Evolutionary conservation across 2,888 invertebrate genomes (phyloP), one percentile per base, ranked within the genome.

Genomic region (Perdita meconis): DNA sequence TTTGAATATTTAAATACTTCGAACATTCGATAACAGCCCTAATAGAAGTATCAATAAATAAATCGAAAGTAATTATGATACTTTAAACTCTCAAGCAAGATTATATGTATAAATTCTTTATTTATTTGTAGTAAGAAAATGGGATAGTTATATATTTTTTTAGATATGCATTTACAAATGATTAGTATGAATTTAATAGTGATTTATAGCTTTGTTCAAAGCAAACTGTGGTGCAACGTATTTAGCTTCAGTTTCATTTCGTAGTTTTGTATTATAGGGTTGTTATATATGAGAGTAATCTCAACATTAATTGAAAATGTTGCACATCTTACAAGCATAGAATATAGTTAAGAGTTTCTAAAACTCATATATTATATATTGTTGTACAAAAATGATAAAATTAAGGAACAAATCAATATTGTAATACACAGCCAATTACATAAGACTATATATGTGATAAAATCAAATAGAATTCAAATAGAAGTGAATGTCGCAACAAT

Each of bases 151-250:
- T 2, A 12, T 10, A 47, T 40, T n/a, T 47, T 0, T 60, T 55
- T 34, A 53, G 60, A 36, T 22, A 75, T 50, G n/a, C 19, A 65
- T 65, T 55, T 47, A 47, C 13, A 53, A 64, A 59, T 47, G 12
- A 16, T 30, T 6, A 24, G 30, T 3, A n/a, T 19, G 13, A 55
- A n/a, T 19, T 8, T 2, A 30, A 50, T 12, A 10, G 26, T 34
- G n/a, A 0, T 13, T 13, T 22, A 1, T 8, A 63, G 2, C 19
- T 19, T 47, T 47, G 16, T 47, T 47, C 22, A 10, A 10, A 19
- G 22, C 44, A 16, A 16, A 44, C n/a, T 16, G 16, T 44, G 16
- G n/a, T 16, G 16, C 16, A 44, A 44, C 16, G 16, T 8, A 16
- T 44, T 44, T 42, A 42, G 42, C 42, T 42, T n/a, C n/a, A 42